Conservation (phyloP, 1,140 invertebrate species). For the Bombus vancouverensis region DNA sequence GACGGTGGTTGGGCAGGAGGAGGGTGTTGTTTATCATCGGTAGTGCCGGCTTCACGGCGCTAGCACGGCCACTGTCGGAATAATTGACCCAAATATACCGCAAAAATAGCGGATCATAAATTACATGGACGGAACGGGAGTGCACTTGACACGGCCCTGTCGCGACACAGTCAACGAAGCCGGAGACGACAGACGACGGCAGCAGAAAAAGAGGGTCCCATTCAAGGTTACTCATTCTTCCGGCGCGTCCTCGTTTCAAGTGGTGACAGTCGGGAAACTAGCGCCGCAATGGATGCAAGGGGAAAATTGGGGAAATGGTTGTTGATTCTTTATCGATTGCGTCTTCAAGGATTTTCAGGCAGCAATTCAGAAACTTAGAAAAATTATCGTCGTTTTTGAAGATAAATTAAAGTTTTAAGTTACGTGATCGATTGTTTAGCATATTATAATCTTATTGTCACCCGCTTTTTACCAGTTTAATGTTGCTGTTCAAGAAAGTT, state of each 20-base stretch:
- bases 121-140: constrained; percentile 57
- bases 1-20: too few relatives aligned
- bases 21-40: constrained; percentile 29
- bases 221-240: constrained; percentile 68
- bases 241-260: constrained; percentile 64
- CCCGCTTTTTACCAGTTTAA: too few relatives aligned
- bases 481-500: too few relatives aligned
- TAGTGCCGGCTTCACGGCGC: not conserved
- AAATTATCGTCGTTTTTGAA: too few relatives aligned
- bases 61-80: constrained; percentile 38
- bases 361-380: too few relatives aligned
- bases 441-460: too few relatives aligned
- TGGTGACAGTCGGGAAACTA: constrained; percentile 60
- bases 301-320: not conserved
- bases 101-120: constrained; percentile 73
- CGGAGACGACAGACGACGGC: constrained; percentile 37
- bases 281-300: not conserved
- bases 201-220: constrained; percentile 43
- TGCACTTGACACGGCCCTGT: constrained; percentile 69
- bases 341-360: not conserved
- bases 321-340: not conserved
- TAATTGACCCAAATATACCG: constrained; percentile 73
- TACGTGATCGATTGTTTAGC: too few relatives aligned
- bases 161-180: constrained; percentile 42
- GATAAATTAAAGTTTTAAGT: too few relatives aligned